Conservation (phyloP, 2,797 vertebrate genomes). For the Taenioides sp. region DNA sequence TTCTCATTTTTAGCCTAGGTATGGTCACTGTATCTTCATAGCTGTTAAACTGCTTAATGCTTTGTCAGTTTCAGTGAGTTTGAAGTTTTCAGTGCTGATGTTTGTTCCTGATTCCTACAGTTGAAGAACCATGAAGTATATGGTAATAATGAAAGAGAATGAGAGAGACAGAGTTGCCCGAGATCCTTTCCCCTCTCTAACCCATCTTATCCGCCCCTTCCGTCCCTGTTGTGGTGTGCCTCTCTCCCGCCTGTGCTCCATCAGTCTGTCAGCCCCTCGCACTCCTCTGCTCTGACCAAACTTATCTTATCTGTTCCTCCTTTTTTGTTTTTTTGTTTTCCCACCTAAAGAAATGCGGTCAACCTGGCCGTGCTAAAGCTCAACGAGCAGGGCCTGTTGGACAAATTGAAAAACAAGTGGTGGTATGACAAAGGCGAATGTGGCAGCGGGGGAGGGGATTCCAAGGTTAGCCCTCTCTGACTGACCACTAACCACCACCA, state of each 20-base stretch:
- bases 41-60: background rate
- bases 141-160: conserved; percentile 38
- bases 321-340: conserved; percentile 44
- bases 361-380: conserved; percentile 99
- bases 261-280: conserved; percentile 65
- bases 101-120: background rate
- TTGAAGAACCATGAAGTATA: background rate
- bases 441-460: conserved; percentile 99
- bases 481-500: conserved; percentile 78
- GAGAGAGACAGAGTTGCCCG: conserved; percentile 57
- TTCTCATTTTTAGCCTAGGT: background rate
- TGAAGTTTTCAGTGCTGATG: background rate
- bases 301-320: conserved; percentile 90
- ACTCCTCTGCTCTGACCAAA: conserved; percentile 87
- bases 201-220: conserved; percentile 41
- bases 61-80: background rate
- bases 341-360: conserved; percentile 99
- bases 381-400: conserved; percentile 99
- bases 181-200: conserved; percentile 50
- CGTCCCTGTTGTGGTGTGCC: conserved; percentile 31
- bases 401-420: conserved; percentile 99
- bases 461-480: conserved; percentile 99
- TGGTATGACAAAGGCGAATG: conserved; percentile 99
- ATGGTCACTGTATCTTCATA: background rate
- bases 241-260: conserved; percentile 52